Evolutionary conservation across 2,888 invertebrate species (phyloP).

Genomic region (Hypercompe scribonia): DNA sequence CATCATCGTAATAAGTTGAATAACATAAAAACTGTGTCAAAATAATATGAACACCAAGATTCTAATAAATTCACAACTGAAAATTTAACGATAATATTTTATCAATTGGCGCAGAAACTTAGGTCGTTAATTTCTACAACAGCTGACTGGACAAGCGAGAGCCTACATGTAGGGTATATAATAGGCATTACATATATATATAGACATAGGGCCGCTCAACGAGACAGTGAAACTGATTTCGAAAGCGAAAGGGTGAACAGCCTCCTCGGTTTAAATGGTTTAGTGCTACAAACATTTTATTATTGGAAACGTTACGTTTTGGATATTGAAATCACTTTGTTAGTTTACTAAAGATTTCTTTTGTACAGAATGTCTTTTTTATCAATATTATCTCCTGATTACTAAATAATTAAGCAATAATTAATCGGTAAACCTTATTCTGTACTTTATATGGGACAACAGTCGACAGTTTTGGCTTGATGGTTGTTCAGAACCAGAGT

Average conservation of each 20-base stretch:
- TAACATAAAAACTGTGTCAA: background rate
- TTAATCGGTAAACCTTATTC: background rate
- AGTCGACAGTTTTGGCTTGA: no score
- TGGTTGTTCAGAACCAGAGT: no score
- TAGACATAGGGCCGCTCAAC: slow-evolving; percentile 3
- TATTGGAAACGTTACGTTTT: background rate
- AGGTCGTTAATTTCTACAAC: slow-evolving; percentile 44
- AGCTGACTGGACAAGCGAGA: slow-evolving; percentile 40
- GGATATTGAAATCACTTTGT: background rate
- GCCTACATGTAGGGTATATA: slow-evolving; percentile 17
- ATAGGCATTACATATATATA: slow-evolving; percentile 6
- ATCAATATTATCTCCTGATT: background rate
- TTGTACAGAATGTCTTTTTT: background rate
- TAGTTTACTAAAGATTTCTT: background rate
- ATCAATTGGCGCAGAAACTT: slow-evolving; percentile 45
- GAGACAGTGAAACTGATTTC: slow-evolving; percentile 53
- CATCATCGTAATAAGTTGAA: background rate
- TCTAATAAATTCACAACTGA: slow-evolving; percentile 13
- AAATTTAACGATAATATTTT: slow-evolving; percentile 40
- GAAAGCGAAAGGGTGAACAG: slow-evolving; percentile 43
- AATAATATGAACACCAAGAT: background rate
- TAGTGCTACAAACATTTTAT: slow-evolving; percentile 8
- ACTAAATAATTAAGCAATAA: background rate
- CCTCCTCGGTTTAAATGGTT: slow-evolving; percentile 12
- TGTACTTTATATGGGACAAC: background rate